Percentiles rank a stretch among this genome's conserved stretches.
phyloP scores from a whole-genome alignment of 2,888 invertebrate genomes.

The Caenorhabditis wallacei region DNA sequence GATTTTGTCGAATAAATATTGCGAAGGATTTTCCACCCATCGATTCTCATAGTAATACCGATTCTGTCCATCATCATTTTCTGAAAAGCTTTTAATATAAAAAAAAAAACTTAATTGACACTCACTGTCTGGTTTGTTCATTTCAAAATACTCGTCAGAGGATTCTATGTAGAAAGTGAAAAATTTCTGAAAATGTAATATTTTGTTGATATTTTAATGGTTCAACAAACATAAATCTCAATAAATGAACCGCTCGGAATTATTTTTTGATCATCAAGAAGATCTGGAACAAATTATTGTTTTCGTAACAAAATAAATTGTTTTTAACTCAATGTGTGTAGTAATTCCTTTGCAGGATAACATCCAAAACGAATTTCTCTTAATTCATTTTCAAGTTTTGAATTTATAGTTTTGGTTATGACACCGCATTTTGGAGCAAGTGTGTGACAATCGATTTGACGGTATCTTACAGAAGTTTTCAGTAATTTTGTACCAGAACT shows the following conservation, averaged over 20 bases:
- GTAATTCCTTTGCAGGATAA: background rate
- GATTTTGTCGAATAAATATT: conserved; percentile 2
- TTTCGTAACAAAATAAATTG: background rate
- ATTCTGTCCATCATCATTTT: background rate
- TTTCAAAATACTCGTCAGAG: no score
- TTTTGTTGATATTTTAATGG: background rate
- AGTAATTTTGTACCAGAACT: background rate
- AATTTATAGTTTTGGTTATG: background rate
- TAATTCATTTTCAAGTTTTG: background rate
- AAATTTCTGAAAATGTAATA: background rate
- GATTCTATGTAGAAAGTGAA: no score
- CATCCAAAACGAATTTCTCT: background rate
- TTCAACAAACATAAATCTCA: background rate
- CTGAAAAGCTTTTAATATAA: background rate
- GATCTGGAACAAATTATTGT: background rate
- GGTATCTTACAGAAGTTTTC: background rate
- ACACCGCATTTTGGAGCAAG: background rate
- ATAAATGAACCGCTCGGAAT: background rate
- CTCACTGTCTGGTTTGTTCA: no score
- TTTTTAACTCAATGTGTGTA: background rate
- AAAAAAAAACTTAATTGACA: background rate
- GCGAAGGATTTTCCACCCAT: conserved; percentile 47
- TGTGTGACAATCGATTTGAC: background rate
- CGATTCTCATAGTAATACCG: background rate
- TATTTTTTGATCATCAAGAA: background rate